Base-by-base conservation (phyloP, 2,888 invertebrate species). In the Acronicta psi region DNA sequence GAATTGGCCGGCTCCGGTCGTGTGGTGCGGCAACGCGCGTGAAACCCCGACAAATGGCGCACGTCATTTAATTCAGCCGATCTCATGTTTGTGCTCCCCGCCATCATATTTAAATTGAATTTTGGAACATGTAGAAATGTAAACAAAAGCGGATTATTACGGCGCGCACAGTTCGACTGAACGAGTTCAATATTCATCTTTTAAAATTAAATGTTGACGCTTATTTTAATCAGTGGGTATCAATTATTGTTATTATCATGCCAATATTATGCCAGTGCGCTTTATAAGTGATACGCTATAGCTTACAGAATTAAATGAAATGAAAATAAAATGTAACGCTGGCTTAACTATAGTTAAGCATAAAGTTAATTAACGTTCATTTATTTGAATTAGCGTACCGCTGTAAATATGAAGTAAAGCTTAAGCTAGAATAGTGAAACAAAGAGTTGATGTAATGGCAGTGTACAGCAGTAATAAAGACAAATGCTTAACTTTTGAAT, bases 81-180 rank as follows among this genome's bases (percentile, higher is more conserved):
- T 88, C 89, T 87, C 91, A 89, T 93, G 91, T 93, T 93, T 94
- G 92, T 86, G 80, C 86, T 80, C 83, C 77, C 75, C 83, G 82
- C 90, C 89, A 89, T 92, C 90, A 92, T 93, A 92, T 93, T 93
- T 91, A 91, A 93, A 93, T 93, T 93, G 88, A 92, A 93, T 91
- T 92, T 91, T 79, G 83, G 82, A 83, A 84, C 85, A 87, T 81
- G 87, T 86, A 82, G 82, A 79, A 80, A 82, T 71, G 84, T 86
- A 90, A 89, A 90, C 90, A 91, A 84, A 83, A 82, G 77, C 74
- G 81, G 87, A 86, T 85, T 88, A 87, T 83, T 84, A 86, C 81
- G 52, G 79, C 69, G 74, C 77, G 73, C 81, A 75, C 63, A 70
- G 75, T 80, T 74, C 74, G 62, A 77, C 77, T 78, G 79, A 75